Base-by-base conservation (phyloP, 2,888 invertebrate genomes). In the Protonemura montana region DNA sequence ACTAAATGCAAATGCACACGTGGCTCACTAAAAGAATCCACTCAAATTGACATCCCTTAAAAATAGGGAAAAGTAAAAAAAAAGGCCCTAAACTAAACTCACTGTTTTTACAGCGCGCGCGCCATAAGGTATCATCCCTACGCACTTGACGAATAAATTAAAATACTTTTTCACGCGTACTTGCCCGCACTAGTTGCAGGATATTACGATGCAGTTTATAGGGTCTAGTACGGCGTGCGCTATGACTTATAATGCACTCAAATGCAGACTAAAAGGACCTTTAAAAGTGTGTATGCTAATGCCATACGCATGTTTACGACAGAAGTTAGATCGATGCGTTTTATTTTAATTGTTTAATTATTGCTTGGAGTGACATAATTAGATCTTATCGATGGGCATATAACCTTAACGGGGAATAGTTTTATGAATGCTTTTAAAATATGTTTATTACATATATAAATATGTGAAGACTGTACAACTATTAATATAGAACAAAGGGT, bases 271-370 rank as follows among this genome's bases (percentile, higher is more conserved):
- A 21, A 3, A 13, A 7, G 59, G 59, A 21, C 21, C 59, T 59
- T 59, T 59, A 59, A 41, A 21, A 59, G 59, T 59, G 59, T 21
- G 59, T 59, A 59, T 59, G 59, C 59, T 59, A 59, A 59, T 59
- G 59, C 6, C 41, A 10, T 7, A 59, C 3, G 59, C 59, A 59
- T 59, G 59, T 59, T 59, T 21, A 21, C 29, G 30, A 81, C 81
- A 81, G 81, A 25, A 81, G 81, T 81, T 81, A 81, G 84, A 59
- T 28, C 27, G 21, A 28, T 29, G 28, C 84, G 59, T 59, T 84
- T 84, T 27, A 59, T 59, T 84, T 59, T 42, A 84, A 84, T 84
- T 84, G 84, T 84, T 84, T 84, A 84, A 84, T 84, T 84, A 84
- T 59, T 84, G 29, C 59, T 0, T 84, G 10, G 16, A 84, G 59